These are phyloP conservation scores for Ammospiza nelsoni DNA, from an alignment of 2,113 vertebrate species.

Conservation along the genomic window DNA sequence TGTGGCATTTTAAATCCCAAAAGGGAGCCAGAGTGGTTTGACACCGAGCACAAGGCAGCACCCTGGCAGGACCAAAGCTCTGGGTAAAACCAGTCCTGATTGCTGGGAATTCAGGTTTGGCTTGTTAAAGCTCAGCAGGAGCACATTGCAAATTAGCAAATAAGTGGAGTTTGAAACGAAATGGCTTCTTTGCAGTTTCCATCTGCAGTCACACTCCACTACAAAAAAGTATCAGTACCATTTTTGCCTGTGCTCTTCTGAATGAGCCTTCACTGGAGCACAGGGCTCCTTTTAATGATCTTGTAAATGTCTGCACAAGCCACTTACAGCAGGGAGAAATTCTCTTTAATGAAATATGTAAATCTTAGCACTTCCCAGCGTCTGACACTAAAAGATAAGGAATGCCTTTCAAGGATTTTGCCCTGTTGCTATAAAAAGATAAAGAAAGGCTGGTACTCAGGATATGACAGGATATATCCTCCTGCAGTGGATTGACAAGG, in stretches of 20 bases:
- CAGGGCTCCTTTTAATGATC: background rate
- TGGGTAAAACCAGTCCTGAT: background rate
- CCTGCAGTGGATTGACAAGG: background rate
- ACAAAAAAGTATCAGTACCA: background rate
- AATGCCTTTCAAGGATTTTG: background rate
- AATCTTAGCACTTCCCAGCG: background rate
- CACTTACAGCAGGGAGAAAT: background rate
- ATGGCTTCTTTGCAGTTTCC: background rate
- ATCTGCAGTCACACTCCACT: background rate
- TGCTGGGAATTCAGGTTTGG: background rate
- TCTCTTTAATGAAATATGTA: background rate
- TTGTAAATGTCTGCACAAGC: background rate
- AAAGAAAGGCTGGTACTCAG: background rate
- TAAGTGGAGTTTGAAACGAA: background rate
- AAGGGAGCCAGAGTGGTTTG: background rate
- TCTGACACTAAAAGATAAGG: slow-evolving; percentile 31
- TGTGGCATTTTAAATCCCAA: background rate
- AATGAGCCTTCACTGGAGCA: background rate
- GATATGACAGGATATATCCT: background rate
- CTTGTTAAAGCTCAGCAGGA: background rate
- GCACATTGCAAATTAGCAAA: background rate
- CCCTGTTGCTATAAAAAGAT: background rate
- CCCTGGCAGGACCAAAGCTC: background rate
- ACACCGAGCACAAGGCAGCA: background rate
- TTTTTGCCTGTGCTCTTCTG: background rate